phyloP scores from a whole-genome alignment of 2,797 vertebrate species.

The Poecilia velifera region DNA sequence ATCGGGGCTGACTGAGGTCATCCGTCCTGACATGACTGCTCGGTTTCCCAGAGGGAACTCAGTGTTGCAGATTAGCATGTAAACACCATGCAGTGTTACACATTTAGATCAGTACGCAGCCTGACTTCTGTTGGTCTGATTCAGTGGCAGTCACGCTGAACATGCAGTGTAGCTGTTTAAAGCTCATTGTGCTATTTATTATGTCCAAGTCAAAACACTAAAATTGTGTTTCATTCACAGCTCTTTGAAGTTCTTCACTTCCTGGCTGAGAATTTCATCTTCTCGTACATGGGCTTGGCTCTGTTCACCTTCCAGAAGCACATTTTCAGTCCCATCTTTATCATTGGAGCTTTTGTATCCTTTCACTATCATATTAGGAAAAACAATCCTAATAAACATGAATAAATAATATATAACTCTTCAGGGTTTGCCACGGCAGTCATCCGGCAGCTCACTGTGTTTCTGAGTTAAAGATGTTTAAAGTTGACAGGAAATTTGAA shows the following conservation, averaged over 20 bases:
- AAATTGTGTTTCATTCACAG: conserved; percentile 54
- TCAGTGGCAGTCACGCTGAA: not conserved
- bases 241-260: conserved; percentile 90
- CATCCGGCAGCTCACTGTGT: too few relatives aligned
- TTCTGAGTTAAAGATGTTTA: too few relatives aligned
- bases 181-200: not conserved
- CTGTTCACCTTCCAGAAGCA: conserved; percentile 99
- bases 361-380: conserved; percentile 58
- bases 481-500: too few relatives aligned
- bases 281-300: conserved; percentile 98
- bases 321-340: conserved; percentile 94
- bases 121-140: not conserved
- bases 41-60: conserved; percentile 38
- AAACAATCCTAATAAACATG: not conserved
- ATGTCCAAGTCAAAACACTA: not conserved
- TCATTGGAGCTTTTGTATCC: conserved; percentile 97
- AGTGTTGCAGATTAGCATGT: conserved; percentile 48
- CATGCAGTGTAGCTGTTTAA: not conserved
- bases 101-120: conserved; percentile 8
- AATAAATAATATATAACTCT: too few relatives aligned
- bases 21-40: conserved; percentile 40
- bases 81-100: conserved; percentile 10
- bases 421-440: too few relatives aligned
- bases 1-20: conserved; percentile 65
- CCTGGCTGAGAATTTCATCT: conserved; percentile 98